Conservation (phyloP, 2,888 invertebrate species). For the Merodon equestris region DNA sequence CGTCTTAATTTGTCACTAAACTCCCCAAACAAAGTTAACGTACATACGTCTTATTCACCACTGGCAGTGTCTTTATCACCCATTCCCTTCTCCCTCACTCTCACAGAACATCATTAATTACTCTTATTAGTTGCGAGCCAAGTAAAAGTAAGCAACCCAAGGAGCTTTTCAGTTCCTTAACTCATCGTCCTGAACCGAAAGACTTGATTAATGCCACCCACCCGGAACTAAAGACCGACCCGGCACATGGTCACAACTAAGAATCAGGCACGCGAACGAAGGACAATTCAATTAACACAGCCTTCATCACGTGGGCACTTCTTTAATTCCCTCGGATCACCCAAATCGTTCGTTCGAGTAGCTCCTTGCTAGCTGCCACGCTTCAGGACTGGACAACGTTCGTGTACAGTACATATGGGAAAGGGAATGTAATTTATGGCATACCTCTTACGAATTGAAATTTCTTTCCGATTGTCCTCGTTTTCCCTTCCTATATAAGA, state of each 20-base stretch:
- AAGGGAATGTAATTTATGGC: constrained; percentile 62
- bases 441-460: constrained; percentile 60
- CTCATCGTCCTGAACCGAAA: neutral
- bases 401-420: constrained; percentile 3
- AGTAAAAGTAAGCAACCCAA: constrained; percentile 23
- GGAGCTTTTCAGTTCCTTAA: neutral
- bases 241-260: neutral
- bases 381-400: constrained; percentile 2
- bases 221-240: constrained; percentile 17
- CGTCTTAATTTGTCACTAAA: too few species aligned
- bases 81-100: neutral
- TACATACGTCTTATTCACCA: too few species aligned
- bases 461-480: constrained; percentile 51
- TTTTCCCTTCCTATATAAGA: neutral
- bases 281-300: constrained; percentile 67
- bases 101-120: constrained; percentile 46
- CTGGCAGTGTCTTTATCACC: too few species aligned
- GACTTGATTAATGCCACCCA: constrained; percentile 44
- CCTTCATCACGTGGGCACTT: constrained; percentile 63
- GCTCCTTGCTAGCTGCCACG: constrained; percentile 38
- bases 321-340: constrained; percentile 61
- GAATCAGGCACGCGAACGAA: constrained; percentile 60
- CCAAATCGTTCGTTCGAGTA: constrained; percentile 4
- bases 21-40: too few species aligned
- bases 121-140: constrained; percentile 42